Conservation (phyloP, 35 echinoderm and acorn worm species). For the Ptychodera flava region DNA sequence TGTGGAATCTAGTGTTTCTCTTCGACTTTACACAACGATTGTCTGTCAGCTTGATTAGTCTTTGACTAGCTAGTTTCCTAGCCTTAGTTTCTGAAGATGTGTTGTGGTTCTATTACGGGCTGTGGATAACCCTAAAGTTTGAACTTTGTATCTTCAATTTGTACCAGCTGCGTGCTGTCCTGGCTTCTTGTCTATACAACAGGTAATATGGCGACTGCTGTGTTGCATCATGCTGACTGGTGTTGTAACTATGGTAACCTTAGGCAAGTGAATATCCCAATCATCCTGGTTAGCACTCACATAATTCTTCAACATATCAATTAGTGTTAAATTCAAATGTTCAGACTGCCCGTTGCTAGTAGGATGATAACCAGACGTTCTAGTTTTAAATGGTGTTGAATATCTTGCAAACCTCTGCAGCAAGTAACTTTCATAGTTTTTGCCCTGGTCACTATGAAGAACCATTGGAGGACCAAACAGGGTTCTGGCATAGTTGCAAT, state of each 20-base stretch:
- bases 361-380: conserved; percentile 10
- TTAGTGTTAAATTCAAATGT: conserved; percentile 19
- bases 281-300: background rate
- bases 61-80: too few relatives aligned
- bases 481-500: background rate
- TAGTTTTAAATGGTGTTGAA: background rate
- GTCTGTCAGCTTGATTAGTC: too few relatives aligned
- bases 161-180: too few relatives aligned
- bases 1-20: too few relatives aligned
- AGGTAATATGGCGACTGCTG: too few relatives aligned
- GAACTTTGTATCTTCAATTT: too few relatives aligned
- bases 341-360: conserved; percentile 15
- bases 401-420: background rate
- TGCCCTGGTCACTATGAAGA: conserved; percentile 3
- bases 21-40: too few relatives aligned
- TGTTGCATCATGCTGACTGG: background rate
- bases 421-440: conserved; percentile 7
- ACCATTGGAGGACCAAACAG: background rate
- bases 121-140: too few relatives aligned
- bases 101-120: too few relatives aligned
- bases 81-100: too few relatives aligned
- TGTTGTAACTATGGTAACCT: background rate
- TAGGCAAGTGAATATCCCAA: background rate
- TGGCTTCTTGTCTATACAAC: too few relatives aligned
- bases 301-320: conserved; percentile 4